phyloP scores from a whole-genome alignment of 2,888 invertebrate genomes.

The Linnaemya vulpina region DNA sequence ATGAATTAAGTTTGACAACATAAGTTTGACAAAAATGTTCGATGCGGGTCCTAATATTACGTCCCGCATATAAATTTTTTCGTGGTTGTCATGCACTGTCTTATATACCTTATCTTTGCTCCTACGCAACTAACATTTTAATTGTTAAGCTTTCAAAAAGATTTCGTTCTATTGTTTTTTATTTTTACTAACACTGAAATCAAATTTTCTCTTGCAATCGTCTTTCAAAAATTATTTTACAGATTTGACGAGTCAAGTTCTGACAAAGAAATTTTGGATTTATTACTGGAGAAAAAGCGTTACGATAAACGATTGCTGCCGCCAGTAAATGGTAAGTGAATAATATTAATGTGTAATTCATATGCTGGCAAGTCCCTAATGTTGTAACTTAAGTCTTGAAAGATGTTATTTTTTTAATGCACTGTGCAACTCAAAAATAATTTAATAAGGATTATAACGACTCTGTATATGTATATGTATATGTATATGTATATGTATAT shows the following conservation, averaged over 20 bases:
- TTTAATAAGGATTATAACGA: too few relatives aligned
- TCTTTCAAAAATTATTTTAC: constrained; percentile 75
- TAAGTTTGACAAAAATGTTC: too few relatives aligned
- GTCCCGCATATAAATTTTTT: too few relatives aligned
- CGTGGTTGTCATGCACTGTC: too few relatives aligned
- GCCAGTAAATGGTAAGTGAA: constrained; percentile 90
- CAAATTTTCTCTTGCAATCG: constrained; percentile 46
- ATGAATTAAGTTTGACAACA: too few relatives aligned
- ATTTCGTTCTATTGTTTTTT: constrained; percentile 22
- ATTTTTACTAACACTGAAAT: constrained; percentile 50
- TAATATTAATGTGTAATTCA: not conserved
- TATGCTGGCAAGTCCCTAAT: not conserved
- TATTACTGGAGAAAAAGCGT: constrained; percentile 92
- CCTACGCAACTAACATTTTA: constrained; percentile 39
- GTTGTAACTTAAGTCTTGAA: not conserved
- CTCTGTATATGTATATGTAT: too few relatives aligned
- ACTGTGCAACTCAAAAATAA: not conserved
- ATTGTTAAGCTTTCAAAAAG: constrained; percentile 54
- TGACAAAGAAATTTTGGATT: constrained; percentile 96
- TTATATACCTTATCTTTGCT: constrained; percentile 11
- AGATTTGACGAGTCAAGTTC: constrained; percentile 96
- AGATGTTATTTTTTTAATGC: not conserved
- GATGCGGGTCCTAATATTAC: too few relatives aligned
- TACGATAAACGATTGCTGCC: constrained; percentile 97
- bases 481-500: too few relatives aligned